Percentiles rank a stretch among this genome's conserved stretches.
Evolutionary conservation across 1,140 invertebrate species (phyloP).

Genomic region (Phenacoccus solenopsis): DNA sequence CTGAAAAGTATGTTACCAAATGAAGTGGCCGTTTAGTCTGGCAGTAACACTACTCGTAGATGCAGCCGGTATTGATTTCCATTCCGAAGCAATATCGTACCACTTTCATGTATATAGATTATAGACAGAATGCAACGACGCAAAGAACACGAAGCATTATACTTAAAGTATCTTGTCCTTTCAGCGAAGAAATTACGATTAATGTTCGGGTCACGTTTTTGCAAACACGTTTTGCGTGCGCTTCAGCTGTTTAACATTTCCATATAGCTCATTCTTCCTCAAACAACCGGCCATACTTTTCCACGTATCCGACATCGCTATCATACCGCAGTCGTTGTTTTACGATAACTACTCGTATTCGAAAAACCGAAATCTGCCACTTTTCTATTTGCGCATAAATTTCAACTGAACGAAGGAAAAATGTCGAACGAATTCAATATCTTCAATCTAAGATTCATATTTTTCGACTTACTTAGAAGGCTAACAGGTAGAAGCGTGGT

Average conservation of each 20-base stretch:
- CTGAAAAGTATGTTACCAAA: neutral
- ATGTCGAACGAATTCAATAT: neutral
- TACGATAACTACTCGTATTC: neutral
- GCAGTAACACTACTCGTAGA: neutral
- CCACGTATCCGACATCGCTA: neutral
- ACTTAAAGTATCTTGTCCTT: neutral
- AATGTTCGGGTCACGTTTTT: neutral
- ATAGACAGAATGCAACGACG: no score
- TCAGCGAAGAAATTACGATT: neutral
- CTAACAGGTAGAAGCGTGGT: no score
- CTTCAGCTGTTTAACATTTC: constrained; percentile 5
- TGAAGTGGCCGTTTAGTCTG: neutral
- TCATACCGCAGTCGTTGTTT: neutral
- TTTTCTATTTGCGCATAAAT: neutral
- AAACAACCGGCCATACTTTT: no score
- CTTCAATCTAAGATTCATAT: no score
- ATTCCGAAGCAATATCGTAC: neutral
- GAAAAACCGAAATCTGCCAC: neutral
- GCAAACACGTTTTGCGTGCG: constrained; percentile 10
- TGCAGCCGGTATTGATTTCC: neutral
- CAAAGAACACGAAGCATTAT: neutral
- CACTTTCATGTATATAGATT: neutral
- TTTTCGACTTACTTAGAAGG: no score
- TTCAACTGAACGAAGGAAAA: neutral
- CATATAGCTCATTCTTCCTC: neutral